Percentiles rank a stretch among this genome's conserved stretches.
Conservation (phyloP, 2,888 invertebrate species). For the Aphidoletes aphidimyza region DNA sequence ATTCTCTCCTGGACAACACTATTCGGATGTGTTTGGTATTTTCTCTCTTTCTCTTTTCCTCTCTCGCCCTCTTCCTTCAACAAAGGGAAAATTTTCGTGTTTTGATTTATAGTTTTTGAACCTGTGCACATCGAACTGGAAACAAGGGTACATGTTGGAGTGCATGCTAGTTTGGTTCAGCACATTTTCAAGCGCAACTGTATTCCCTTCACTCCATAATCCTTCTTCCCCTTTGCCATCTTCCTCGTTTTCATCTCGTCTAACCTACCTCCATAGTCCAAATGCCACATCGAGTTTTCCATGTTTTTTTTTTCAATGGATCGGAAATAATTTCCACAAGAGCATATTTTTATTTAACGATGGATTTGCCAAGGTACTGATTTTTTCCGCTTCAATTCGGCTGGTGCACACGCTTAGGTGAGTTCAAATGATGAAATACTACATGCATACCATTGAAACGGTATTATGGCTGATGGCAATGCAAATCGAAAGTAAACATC, state of each 20-base stretch:
- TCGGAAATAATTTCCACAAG: slow-evolving; percentile 25
- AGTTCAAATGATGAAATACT: slow-evolving; percentile 32
- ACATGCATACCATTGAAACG: neutral
- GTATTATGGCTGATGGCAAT: slow-evolving; percentile 36
- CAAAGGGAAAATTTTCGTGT: neutral
- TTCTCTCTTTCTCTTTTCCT: no score
- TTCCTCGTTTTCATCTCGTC: neutral
- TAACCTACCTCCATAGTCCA: neutral
- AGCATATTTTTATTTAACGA: slow-evolving; percentile 49
- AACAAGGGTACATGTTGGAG: slow-evolving; percentile 48
- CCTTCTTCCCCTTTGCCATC: neutral
- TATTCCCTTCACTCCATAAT: neutral
- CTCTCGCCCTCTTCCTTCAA: neutral
- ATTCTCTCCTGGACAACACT: neutral
- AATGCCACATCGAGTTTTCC: neutral
- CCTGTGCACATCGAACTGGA: slow-evolving; percentile 41
- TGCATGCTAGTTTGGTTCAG: slow-evolving; percentile 28
- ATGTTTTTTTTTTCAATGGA: neutral
- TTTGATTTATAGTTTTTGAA: slow-evolving; percentile 46
- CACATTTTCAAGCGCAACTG: neutral
- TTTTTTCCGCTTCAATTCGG: slow-evolving; percentile 30
- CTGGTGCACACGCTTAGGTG: slow-evolving; percentile 12
- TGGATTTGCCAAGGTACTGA: slow-evolving; percentile 8
- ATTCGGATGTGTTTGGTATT: neutral
- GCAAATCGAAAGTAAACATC: slow-evolving; percentile 42